Evolutionary conservation across 2,888 invertebrate species (phyloP), one percentile per base, ranked within the genome.

Genomic region (Pristionchus mayeri): DNA sequence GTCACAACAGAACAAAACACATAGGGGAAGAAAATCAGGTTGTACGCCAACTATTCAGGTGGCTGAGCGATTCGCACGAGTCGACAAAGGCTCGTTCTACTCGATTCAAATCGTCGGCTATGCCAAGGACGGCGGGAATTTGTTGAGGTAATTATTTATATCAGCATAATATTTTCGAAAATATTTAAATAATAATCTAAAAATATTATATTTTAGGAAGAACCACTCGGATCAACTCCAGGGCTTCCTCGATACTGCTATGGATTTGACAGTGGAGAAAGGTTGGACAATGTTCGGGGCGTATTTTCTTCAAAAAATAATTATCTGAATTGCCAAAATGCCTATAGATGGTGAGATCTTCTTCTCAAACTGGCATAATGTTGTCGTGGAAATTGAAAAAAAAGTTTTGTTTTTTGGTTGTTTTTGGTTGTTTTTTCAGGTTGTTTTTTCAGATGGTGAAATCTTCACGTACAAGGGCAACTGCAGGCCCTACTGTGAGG

Each of bases 71-170:
- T 82, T 82, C 48, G 81, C 81, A 2, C 60, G 81, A n/a, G 30
- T 50, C 0, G 81, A 63, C 34, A 82, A 82, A 7, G 81, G 81
- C 6, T 82, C 81, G 1, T 82, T 82, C 81, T 82, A 82, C 63
- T 48, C 48, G 1, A 63, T 63, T 9, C 81, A 82, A 30, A 82
- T 82, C 34, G 81, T 82, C 21, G 60, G 40, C 24, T 63, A 63
- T 44, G 81, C 81, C 4, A 82, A 82, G n/a, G 81, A 82, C n/a
- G 48, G 81, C 2, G 81, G 81, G 30, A 63, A 21, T 48, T 27
- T 81, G 44, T 13, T 48, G 30, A 57, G 81, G 81, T 81, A 7
- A 54, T 13, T 6, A 52, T 34, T 34, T 18, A 2, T 7, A 4
- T 37, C n/a, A n/a, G n/a, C n/a, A n/a, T n/a, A n/a, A n/a, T n/a